Evolutionary conservation across 1,140 invertebrate genomes (phyloP).

Genomic region (Phenacoccus solenopsis): DNA sequence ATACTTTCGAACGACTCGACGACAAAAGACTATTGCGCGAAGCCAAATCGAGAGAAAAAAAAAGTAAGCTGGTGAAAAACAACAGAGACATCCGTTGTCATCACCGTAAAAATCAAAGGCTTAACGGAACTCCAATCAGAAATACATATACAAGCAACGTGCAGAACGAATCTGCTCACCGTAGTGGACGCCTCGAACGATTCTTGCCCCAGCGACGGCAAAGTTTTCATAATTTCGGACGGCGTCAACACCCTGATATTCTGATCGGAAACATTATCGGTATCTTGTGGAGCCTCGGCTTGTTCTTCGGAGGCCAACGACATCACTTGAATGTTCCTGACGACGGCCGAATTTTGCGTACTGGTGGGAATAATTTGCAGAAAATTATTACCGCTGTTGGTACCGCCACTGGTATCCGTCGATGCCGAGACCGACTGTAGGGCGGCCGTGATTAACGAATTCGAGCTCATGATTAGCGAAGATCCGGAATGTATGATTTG

Average conservation of each 20-base stretch:
- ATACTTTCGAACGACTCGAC: too few species aligned
- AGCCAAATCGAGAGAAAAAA: too few species aligned
- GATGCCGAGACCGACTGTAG: slow-evolving; percentile 21
- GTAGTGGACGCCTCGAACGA: slow-evolving; percentile 44
- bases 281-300: slow-evolving; percentile 31
- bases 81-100: too few species aligned
- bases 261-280: slow-evolving; percentile 42
- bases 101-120: too few species aligned
- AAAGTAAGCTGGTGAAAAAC: too few species aligned
- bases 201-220: slow-evolving; percentile 62
- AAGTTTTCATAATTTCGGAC: slow-evolving; percentile 73
- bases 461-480: slow-evolving; percentile 27
- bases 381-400: slow-evolving; percentile 20
- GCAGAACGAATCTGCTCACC: slow-evolving; percentile 38
- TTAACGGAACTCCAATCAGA: too few species aligned
- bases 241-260: slow-evolving; percentile 73
- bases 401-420: slow-evolving; percentile 16
- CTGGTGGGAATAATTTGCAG: slow-evolving; percentile 22
- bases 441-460: slow-evolving; percentile 24
- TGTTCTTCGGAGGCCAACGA: slow-evolving; percentile 18
- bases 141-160: slow-evolving; percentile 18
- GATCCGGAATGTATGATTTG: slow-evolving; percentile 27
- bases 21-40: too few species aligned
- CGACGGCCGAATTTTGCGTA: slow-evolving; percentile 17
- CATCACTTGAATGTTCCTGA: slow-evolving; percentile 19